These are phyloP conservation scores for Seladonia tumulorum DNA, from an alignment of 2,888 invertebrate species.

Conservation along the genomic window DNA sequence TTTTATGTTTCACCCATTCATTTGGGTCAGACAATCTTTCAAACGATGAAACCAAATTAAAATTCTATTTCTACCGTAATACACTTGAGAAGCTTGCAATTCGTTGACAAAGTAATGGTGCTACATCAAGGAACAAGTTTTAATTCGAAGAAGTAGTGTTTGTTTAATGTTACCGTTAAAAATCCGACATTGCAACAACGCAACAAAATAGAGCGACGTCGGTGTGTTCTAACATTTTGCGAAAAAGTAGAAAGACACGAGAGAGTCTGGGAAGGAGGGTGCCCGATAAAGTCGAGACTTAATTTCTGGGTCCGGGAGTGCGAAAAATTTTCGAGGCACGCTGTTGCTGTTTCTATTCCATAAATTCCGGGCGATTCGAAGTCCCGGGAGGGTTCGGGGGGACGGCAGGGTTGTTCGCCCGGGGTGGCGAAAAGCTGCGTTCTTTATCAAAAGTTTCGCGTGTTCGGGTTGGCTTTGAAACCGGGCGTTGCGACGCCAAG, in stretches of 20 bases:
- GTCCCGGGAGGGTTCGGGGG: not conserved
- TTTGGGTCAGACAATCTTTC: not conserved
- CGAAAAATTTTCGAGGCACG: constrained; percentile 6
- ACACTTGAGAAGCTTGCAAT: too few species aligned
- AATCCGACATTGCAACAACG: not conserved
- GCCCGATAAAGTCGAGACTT: not conserved
- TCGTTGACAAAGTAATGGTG: not conserved
- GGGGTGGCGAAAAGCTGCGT: constrained; percentile 1
- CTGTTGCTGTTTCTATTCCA: constrained; percentile 5
- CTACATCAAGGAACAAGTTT: too few species aligned
- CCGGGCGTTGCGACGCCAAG: constrained; percentile 34
- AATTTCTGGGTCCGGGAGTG: not conserved
- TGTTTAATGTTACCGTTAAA: too few species aligned
- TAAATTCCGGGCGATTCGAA: constrained; percentile 2
- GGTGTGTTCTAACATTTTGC: not conserved
- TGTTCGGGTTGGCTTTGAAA: constrained; percentile 3
- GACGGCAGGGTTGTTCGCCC: not conserved
- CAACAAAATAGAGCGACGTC: not conserved
- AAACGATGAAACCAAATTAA: not conserved
- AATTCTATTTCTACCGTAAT: too few species aligned
- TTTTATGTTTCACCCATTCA: not conserved
- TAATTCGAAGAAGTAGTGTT: too few species aligned
- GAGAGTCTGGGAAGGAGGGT: not conserved
- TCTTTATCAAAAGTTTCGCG: constrained; percentile 34
- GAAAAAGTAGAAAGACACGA: not conserved